Conservation (phyloP, 2,113 vertebrate genomes). For the Aramus guarauna region DNA sequence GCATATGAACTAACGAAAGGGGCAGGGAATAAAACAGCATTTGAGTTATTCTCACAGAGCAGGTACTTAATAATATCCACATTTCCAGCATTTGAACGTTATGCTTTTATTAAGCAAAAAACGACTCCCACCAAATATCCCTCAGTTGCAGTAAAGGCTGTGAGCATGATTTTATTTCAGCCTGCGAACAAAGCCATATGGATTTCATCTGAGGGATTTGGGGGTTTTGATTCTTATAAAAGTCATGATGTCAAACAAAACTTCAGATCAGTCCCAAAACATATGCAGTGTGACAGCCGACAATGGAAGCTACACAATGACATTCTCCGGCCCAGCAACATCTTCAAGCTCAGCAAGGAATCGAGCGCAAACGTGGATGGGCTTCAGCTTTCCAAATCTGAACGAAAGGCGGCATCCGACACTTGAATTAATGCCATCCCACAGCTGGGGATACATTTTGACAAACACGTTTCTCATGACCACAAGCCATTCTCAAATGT, state of each 20-base stretch:
- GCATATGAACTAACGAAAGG: conserved; percentile 33
- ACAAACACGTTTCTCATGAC: background rate
- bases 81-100: conserved; percentile 48
- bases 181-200: conserved; percentile 69
- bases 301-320: conserved; percentile 54
- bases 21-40: conserved; percentile 42
- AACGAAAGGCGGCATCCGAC: background rate
- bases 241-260: conserved; percentile 66
- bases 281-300: conserved; percentile 54
- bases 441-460: background rate
- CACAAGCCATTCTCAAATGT: background rate
- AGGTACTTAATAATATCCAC: conserved; percentile 68
- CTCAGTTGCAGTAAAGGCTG: conserved; percentile 63
- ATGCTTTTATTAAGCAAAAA: conserved; percentile 58
- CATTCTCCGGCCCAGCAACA: background rate
- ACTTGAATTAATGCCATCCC: background rate
- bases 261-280: conserved; percentile 57
- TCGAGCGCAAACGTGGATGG: background rate
- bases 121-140: conserved; percentile 60
- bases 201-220: conserved; percentile 65
- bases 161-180: conserved; percentile 61
- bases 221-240: conserved; percentile 63
- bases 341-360: conserved; percentile 32
- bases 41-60: conserved; percentile 58
- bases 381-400: background rate